Evolutionary conservation across 2,888 invertebrate genomes (phyloP).

Genomic region (Pyrrhia umbra): DNA sequence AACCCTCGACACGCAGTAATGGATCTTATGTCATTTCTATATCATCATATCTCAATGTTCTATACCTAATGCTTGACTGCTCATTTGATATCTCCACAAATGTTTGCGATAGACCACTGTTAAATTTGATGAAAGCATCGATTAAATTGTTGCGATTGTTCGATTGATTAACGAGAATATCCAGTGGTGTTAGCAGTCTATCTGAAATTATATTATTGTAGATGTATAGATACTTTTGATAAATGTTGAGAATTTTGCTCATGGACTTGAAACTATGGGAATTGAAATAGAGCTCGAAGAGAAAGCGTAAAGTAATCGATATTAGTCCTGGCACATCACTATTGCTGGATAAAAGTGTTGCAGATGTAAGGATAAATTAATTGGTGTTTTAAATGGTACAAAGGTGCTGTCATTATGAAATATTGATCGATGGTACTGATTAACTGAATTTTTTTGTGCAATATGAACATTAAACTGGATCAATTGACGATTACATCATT

Average conservation of each 20-base stretch:
- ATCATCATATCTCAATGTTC: slow-evolving; percentile 40
- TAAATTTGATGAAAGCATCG: slow-evolving; percentile 13
- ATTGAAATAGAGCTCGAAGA: background rate
- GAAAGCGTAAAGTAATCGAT: background rate
- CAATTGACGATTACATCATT: no score
- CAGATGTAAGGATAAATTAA: slow-evolving; percentile 13
- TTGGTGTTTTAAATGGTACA: background rate
- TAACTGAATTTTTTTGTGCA: background rate
- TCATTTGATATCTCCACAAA: slow-evolving; percentile 12
- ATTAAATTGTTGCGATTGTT: slow-evolving; percentile 29
- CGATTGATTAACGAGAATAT: slow-evolving; percentile 3
- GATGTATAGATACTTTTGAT: slow-evolving; percentile 27
- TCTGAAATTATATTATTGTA: slow-evolving; percentile 21
- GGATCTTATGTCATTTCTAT: slow-evolving; percentile 41
- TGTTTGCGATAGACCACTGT: slow-evolving; percentile 20
- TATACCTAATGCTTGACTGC: slow-evolving; percentile 23
- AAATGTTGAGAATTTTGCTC: slow-evolving; percentile 33
- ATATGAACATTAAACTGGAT: no score
- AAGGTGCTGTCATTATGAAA: background rate
- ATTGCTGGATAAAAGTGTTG: background rate
- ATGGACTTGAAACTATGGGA: background rate
- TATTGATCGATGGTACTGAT: background rate
- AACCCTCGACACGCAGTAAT: slow-evolving; percentile 32
- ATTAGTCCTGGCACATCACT: background rate
- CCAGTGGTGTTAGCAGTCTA: slow-evolving; percentile 5